Conservation (phyloP, 2,113 vertebrate species). For the Takifugu bimaculatus region DNA sequence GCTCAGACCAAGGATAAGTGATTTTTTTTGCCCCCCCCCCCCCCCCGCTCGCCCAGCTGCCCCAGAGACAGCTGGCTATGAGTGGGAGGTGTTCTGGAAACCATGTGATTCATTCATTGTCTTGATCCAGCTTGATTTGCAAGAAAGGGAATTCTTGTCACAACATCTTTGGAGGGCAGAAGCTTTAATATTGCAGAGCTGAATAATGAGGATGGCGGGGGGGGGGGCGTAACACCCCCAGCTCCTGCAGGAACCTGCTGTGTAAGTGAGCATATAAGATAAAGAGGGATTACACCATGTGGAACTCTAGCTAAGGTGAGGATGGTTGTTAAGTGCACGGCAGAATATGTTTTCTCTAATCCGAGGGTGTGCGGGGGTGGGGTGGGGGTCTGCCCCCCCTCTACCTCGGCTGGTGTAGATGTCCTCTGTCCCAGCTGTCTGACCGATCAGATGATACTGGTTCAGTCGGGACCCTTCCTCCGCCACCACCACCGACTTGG, state of each 20-base stretch:
- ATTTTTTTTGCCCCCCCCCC: conserved; percentile 33
- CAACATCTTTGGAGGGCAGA: conserved; percentile 40
- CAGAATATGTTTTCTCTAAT: background rate
- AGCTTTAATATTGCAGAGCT: conserved; percentile 36
- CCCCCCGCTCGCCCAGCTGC: conserved; percentile 14
- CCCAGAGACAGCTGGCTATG: conserved; percentile 68
- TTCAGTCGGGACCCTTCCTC: conserved; percentile 94
- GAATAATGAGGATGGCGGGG: conserved; percentile 21
- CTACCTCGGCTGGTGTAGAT: conserved; percentile 93
- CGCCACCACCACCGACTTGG: conserved; percentile 91
- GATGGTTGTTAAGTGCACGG: background rate
- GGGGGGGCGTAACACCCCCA: conserved; percentile 15
- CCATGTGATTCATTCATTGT: conserved; percentile 67
- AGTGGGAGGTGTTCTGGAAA: conserved; percentile 71
- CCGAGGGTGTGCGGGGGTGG: background rate
- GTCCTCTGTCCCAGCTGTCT: conserved; percentile 89
- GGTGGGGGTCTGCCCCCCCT: background rate
- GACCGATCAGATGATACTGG: conserved; percentile 93
- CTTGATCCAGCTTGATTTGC: conserved; percentile 67
- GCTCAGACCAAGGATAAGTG: conserved; percentile 73
- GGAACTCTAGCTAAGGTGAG: background rate
- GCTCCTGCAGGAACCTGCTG: background rate
- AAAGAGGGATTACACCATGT: background rate
- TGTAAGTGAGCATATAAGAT: background rate
- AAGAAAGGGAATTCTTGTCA: conserved; percentile 36